Conservation (phyloP, 2,797 vertebrate species). For the Chelidonichthys spinosus region DNA sequence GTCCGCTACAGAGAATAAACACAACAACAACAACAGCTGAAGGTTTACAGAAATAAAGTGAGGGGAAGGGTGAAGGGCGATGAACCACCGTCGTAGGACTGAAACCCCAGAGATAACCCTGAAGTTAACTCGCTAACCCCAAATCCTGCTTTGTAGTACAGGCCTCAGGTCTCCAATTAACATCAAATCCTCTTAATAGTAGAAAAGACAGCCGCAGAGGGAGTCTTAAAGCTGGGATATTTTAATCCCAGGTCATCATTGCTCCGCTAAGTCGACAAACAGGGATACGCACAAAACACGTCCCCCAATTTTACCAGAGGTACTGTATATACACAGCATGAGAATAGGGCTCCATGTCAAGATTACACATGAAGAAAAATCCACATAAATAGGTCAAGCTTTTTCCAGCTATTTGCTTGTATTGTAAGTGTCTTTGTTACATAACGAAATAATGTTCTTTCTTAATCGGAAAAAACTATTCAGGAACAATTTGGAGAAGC, state of each 20-base stretch:
- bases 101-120: too few species aligned
- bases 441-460: conserved; percentile 31
- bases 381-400: conserved; percentile 31
- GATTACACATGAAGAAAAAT: conserved; percentile 15
- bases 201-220: conserved; percentile 11
- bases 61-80: background rate
- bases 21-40: background rate
- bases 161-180: conserved; percentile 36
- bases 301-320: conserved; percentile 10
- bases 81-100: too few species aligned
- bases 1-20: conserved; percentile 76
- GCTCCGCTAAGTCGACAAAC: conserved; percentile 22
- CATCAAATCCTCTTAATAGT: conserved; percentile 39
- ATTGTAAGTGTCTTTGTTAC: conserved; percentile 38
- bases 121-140: too few species aligned
- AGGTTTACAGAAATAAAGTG: conserved; percentile 15
- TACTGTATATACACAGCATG: conserved; percentile 33
- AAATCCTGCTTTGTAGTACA: too few species aligned
- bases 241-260: conserved; percentile 36
- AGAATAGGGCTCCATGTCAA: conserved; percentile 32
- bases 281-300: conserved; percentile 13
- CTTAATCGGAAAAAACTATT: conserved; percentile 41
- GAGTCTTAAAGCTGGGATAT: conserved; percentile 30
- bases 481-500: conserved; percentile 32
- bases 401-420: conserved; percentile 13